Evolutionary conservation across 1,140 invertebrate genomes (phyloP).

Genomic region (Aradophagus sp.): DNA sequence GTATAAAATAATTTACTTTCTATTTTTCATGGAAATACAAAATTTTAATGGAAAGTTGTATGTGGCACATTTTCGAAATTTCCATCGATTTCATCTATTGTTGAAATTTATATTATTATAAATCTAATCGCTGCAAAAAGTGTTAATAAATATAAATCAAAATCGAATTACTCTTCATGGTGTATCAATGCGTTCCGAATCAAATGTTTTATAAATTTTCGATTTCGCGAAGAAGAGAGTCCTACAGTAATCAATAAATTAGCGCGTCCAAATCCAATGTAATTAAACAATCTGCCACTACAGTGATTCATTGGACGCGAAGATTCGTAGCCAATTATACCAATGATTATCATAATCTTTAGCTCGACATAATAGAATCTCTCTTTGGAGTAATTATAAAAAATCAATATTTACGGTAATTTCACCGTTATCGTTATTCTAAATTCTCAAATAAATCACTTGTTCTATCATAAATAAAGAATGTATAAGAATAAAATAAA

Average conservation of each 20-base stretch:
- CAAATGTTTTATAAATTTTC: slow-evolving; percentile 6
- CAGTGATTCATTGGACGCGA: slow-evolving; percentile 1
- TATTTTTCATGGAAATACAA: background rate
- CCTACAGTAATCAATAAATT: slow-evolving; percentile 23
- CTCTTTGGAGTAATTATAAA: slow-evolving; percentile 20
- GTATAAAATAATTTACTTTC: too few species aligned
- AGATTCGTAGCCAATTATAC: slow-evolving; percentile 11
- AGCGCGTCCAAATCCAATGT: slow-evolving; percentile 4
- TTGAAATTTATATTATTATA: slow-evolving; percentile 32
- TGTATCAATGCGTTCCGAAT: background rate
- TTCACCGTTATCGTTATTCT: slow-evolving; percentile 7
- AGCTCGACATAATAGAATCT: background rate
- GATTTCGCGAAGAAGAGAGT: background rate
- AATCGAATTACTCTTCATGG: slow-evolving; percentile 23
- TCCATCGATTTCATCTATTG: slow-evolving; percentile 1
- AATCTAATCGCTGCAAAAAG: background rate
- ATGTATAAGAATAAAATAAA: too few species aligned
- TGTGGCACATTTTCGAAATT: background rate
- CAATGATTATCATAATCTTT: slow-evolving; percentile 9
- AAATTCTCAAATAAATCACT: too few species aligned
- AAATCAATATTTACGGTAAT: slow-evolving; percentile 10
- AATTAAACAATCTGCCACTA: slow-evolving; percentile 20
- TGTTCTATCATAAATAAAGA: too few species aligned
- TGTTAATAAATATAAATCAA: slow-evolving; percentile 26
- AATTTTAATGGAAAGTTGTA: background rate